phyloP scores from a whole-genome alignment of 2,888 invertebrate species.

The Rhodophaea formosa region DNA sequence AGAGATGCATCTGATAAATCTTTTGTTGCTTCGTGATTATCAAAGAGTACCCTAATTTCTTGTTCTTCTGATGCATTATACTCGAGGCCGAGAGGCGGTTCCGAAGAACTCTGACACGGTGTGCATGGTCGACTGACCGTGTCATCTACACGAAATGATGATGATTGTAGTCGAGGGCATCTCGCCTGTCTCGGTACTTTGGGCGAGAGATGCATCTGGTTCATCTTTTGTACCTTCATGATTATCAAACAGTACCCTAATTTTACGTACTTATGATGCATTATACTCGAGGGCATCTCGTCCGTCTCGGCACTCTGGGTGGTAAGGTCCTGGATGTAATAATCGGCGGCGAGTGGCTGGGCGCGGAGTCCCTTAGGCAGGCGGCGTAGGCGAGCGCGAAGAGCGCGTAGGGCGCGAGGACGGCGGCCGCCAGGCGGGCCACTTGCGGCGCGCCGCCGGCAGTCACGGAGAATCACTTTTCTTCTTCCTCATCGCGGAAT shows the following conservation, averaged over 20 bases:
- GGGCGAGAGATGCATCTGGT: no score
- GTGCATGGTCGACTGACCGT: no score
- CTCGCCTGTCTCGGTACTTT: not conserved
- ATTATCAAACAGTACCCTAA: no score
- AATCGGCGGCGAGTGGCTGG: slow-evolving; percentile 21
- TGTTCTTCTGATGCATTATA: not conserved
- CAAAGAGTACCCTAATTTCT: no score
- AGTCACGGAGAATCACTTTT: slow-evolving; percentile 77
- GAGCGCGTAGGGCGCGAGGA: slow-evolving; percentile 62
- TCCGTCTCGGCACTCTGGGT: not conserved
- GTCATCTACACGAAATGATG: no score
- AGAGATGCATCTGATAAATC: no score
- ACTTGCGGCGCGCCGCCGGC: slow-evolving; percentile 75
- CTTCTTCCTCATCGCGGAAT: slow-evolving; percentile 89
- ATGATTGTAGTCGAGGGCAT: no score
- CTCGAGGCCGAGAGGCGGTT: no score
- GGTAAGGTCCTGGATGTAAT: not conserved
- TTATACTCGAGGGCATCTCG: not conserved
- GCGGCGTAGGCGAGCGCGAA: slow-evolving; percentile 57
- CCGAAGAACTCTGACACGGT: no score
- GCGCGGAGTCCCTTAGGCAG: slow-evolving; percentile 45
- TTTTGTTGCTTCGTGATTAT: no score
- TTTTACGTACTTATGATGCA: no score
- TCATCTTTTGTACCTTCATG: no score
- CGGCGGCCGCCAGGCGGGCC: slow-evolving; percentile 52